Conservation (phyloP, 2,888 invertebrate genomes). For the Drosophila conformis region DNA sequence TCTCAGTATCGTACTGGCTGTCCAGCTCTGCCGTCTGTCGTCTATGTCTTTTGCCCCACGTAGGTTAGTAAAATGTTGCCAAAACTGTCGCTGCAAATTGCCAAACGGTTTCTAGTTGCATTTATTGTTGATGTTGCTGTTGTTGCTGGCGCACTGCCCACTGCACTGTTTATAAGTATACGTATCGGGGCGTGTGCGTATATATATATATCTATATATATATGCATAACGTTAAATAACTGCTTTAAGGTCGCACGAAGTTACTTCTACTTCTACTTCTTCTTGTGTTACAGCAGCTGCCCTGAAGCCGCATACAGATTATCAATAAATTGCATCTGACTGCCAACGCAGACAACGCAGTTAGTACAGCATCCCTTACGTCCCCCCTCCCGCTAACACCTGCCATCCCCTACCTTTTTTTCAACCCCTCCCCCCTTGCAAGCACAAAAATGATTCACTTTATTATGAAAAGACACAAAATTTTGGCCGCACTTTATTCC, state of each 20-base stretch:
- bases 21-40: neutral
- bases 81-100: conserved; percentile 76
- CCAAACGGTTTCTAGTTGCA: conserved; percentile 46
- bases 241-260: conserved; percentile 64
- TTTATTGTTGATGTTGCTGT: conserved; percentile 21
- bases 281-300: conserved; percentile 5
- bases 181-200: conserved; percentile 7
- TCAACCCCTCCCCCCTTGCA: neutral
- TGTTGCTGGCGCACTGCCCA: conserved; percentile 34
- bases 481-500: conserved; percentile 23
- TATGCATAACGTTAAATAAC: conserved; percentile 60
- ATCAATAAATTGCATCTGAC: conserved; percentile 81
- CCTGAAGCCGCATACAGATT: conserved; percentile 65
- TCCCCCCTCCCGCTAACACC: neutral
- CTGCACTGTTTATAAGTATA: conserved; percentile 3
- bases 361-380: conserved; percentile 3
- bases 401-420: neutral
- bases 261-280: conserved; percentile 35
- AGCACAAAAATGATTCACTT: conserved; percentile 23
- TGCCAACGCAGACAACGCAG: conserved; percentile 63
- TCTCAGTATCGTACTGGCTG: neutral
- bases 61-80: conserved; percentile 61
- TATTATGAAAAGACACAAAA: conserved; percentile 57
- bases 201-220: conserved; percentile 36
- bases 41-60: neutral